phyloP scores from a whole-genome alignment of 1,140 invertebrate species.

The Charaxes varanes region DNA sequence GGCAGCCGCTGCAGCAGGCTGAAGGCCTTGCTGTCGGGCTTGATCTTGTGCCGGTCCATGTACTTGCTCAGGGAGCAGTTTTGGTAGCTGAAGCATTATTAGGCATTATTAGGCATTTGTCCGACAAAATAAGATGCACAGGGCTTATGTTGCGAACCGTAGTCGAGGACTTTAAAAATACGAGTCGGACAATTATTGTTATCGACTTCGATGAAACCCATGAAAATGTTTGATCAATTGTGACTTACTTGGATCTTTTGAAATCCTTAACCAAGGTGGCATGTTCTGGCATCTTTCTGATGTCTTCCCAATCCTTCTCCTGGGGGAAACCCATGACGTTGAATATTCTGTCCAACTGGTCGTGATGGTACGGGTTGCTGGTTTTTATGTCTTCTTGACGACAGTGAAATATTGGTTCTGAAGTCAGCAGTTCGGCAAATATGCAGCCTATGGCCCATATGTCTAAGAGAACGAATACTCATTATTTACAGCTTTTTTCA shows the following conservation, averaged over 20 bases:
- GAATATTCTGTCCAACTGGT: constrained; percentile 99
- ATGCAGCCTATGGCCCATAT: constrained; percentile 99
- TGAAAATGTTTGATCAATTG: neutral
- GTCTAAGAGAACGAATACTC: no score
- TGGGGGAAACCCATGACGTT: constrained; percentile 99
- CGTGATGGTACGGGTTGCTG: constrained; percentile 99
- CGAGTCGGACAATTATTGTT: no score
- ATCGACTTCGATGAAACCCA: no score
- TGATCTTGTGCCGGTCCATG: constrained; percentile 99
- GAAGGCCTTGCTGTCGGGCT: constrained; percentile 97
- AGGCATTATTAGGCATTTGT: no score
- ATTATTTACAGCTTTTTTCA: no score
- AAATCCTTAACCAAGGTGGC: constrained; percentile 97
- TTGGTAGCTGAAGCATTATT: constrained; percentile 86
- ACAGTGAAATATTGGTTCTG: constrained; percentile 99
- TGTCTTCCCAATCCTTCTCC: constrained; percentile 99
- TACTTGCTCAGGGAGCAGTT: constrained; percentile 97
- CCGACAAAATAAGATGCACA: no score
- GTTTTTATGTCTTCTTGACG: constrained; percentile 99
- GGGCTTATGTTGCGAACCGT: no score
- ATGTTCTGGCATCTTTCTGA: constrained; percentile 99
- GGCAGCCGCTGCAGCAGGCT: constrained; percentile 94
- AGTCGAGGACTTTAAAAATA: no score
- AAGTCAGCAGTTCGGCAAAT: constrained; percentile 97
- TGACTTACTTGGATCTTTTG: constrained; percentile 91